Evolutionary conservation across 1,140 invertebrate species (phyloP).

Genomic region (Harpegnathos saltator): DNA sequence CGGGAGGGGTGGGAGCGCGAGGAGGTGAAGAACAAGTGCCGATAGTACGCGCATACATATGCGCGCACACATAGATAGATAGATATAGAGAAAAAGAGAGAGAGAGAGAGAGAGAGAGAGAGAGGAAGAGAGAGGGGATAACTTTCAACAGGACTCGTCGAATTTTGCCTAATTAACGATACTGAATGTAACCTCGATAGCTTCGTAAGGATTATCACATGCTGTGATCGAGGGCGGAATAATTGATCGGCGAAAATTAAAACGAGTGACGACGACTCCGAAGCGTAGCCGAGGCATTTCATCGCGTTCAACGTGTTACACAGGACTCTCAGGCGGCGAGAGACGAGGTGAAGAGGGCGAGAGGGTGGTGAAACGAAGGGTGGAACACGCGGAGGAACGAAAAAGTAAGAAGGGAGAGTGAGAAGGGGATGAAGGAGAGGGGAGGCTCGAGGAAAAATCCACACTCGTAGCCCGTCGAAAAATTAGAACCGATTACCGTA

Average conservation of each 20-base stretch:
- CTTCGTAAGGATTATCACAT: neutral
- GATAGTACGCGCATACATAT: neutral
- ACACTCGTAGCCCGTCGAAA: neutral
- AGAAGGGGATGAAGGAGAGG: too few species aligned
- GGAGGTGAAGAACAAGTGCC: neutral
- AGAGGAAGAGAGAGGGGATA: neutral
- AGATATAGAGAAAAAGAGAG: neutral
- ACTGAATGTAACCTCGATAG: neutral
- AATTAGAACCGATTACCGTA: neutral
- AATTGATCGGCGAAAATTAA: too few species aligned
- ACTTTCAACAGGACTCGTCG: slow-evolving; percentile 9
- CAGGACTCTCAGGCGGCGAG: neutral
- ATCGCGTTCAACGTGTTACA: slow-evolving; percentile 5
- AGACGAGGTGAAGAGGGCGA: neutral
- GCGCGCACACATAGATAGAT: neutral
- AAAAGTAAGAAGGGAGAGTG: neutral
- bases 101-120: neutral
- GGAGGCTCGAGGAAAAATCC: neutral
- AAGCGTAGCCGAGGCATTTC: slow-evolving; percentile 6
- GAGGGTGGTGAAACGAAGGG: neutral
- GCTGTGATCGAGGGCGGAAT: too few species aligned
- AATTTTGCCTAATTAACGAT: neutral
- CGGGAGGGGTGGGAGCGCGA: slow-evolving; percentile 20
- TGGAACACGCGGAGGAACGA: neutral
- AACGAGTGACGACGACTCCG: neutral